phyloP scores from a whole-genome alignment of 1,140 invertebrate genomes.

The Eriocheir sinensis region DNA sequence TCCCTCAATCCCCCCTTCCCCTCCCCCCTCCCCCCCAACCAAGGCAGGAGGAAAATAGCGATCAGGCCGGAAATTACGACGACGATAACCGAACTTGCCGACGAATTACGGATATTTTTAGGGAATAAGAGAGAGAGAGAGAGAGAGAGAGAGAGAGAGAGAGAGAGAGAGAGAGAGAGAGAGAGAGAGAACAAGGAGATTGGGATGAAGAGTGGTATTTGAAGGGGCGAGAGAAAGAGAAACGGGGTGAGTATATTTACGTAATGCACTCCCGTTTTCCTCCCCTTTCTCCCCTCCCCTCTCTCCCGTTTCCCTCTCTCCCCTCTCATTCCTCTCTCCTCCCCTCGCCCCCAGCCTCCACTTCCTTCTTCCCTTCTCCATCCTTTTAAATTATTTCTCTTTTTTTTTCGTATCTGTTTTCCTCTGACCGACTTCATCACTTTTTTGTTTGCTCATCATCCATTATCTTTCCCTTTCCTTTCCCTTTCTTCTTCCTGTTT shows the following conservation, averaged over 20 bases:
- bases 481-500: not conserved
- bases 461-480: not conserved
- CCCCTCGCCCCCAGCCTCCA: too few species aligned
- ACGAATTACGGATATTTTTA: slow-evolving; percentile 26
- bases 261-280: too few species aligned
- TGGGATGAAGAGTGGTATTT: too few species aligned
- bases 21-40: not conserved
- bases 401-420: too few species aligned
- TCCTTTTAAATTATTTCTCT: not conserved
- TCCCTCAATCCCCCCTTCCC: not conserved
- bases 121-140: not conserved
- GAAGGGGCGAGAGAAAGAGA: too few species aligned
- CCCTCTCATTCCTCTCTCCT: too few species aligned
- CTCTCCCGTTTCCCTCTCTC: too few species aligned
- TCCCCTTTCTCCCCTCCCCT: too few species aligned
- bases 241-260: too few species aligned
- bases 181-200: not conserved
- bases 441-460: too few species aligned
- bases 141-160: slow-evolving; percentile 11
- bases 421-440: too few species aligned
- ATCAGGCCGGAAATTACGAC: slow-evolving; percentile 1
- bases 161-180: slow-evolving; percentile 9
- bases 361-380: too few species aligned
- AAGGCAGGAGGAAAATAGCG: not conserved
- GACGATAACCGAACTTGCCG: slow-evolving; percentile 1